Evolutionary conservation across 2,113 vertebrate genomes (phyloP).

Genomic region (Catharus fuscescens): DNA sequence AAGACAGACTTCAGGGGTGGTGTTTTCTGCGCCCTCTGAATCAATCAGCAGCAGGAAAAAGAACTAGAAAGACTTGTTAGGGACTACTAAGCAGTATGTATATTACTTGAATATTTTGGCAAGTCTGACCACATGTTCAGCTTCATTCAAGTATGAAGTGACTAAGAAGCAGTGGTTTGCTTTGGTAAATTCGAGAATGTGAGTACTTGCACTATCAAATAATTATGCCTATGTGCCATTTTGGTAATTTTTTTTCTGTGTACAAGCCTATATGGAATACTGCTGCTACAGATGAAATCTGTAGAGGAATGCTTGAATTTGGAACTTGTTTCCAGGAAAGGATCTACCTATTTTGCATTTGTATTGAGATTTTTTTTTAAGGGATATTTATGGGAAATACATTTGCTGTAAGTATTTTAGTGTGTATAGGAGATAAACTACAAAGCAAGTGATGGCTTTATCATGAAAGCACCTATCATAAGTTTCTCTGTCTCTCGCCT

Average conservation of each 20-base stretch:
- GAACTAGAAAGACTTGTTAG: conserved; percentile 36
- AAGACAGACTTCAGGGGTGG: conserved; percentile 38
- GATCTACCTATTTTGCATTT: conserved; percentile 3
- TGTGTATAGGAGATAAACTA: neutral
- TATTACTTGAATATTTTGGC: conserved; percentile 11
- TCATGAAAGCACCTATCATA: neutral
- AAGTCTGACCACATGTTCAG: conserved; percentile 10
- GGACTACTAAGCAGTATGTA: neutral
- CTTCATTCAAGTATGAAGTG: conserved; percentile 38
- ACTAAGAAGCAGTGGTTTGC: conserved; percentile 21
- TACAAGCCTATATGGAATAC: neutral
- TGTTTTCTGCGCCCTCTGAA: conserved; percentile 34
- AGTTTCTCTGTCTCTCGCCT: neutral
- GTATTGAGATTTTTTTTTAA: neutral
- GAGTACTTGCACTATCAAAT: conserved; percentile 56
- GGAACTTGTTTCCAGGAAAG: neutral
- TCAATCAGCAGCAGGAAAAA: conserved; percentile 45
- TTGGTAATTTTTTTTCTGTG: neutral
- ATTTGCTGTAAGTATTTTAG: conserved; percentile 11
- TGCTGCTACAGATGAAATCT: neutral
- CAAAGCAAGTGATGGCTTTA: neutral
- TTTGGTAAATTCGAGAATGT: conserved; percentile 36
- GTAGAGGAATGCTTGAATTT: neutral
- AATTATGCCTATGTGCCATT: conserved; percentile 1
- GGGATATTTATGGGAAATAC: neutral